Percentiles rank a stretch among this genome's conserved stretches.
These are phyloP conservation scores for Tinamus guttatus DNA, from an alignment of 2,113 vertebrate genomes.

Conservation along the genomic window DNA sequence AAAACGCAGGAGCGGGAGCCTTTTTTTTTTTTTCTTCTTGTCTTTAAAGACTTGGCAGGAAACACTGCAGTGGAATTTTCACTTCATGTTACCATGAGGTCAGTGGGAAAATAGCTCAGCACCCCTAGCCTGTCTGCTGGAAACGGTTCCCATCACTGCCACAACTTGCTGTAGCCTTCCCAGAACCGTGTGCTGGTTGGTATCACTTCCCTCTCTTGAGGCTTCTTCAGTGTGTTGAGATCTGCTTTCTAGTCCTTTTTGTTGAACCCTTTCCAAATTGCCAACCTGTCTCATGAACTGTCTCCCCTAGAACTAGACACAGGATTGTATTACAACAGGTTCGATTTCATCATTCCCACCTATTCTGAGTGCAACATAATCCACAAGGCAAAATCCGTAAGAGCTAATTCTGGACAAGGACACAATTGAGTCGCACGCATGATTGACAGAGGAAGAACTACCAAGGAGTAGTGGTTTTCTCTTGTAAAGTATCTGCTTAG, in stretches of 20 bases:
- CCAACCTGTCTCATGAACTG: accelerated
- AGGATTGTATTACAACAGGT: neutral
- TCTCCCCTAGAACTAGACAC: neutral
- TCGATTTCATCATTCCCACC: neutral
- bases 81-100: neutral
- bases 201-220: constrained; percentile 3
- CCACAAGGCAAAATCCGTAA: neutral
- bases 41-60: neutral
- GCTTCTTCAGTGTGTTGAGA: neutral
- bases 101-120: neutral
- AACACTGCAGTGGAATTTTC: neutral
- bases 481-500: neutral
- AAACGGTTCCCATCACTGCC: neutral
- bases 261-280: neutral
- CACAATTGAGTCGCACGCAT: neutral
- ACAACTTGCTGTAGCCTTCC: neutral
- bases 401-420: neutral
- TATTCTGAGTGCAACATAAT: accelerated
- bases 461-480: neutral
- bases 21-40: neutral
- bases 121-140: neutral
- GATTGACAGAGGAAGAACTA: neutral
- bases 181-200: neutral
- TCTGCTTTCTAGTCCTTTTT: neutral
- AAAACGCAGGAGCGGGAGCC: neutral